phyloP scores from a whole-genome alignment of 2,113 vertebrate species.

The Calyptommatus sinebrachiatus region DNA sequence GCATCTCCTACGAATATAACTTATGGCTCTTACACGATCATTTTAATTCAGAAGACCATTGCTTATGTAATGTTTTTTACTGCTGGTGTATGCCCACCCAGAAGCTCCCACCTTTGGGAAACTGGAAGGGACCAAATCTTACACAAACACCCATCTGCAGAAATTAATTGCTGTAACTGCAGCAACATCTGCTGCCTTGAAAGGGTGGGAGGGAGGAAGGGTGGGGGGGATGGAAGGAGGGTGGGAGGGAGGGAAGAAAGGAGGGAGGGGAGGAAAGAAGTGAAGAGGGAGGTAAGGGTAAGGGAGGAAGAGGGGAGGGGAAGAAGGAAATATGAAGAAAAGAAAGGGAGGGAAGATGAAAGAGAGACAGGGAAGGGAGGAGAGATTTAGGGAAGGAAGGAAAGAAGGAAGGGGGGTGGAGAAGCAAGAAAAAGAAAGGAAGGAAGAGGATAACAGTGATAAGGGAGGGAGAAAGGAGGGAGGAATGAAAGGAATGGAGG shows the following conservation, averaged over 20 bases:
- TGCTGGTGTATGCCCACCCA: neutral
- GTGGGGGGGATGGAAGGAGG: neutral
- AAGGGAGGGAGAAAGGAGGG: too few species aligned
- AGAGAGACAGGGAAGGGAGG: too few species aligned
- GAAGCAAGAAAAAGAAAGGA: too few species aligned
- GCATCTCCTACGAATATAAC: slow-evolving; percentile 38
- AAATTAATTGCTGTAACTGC: slow-evolving; percentile 41
- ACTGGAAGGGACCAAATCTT: neutral
- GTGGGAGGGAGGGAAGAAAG: too few species aligned
- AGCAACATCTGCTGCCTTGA: slow-evolving; percentile 7
- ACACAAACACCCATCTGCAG: neutral
- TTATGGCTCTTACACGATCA: neutral
- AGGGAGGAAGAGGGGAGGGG: too few species aligned
- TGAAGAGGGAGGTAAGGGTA: neutral
- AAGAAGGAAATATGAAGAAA: too few species aligned
- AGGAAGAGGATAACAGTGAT: too few species aligned
- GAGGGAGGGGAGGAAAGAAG: neutral
- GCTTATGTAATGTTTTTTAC: neutral
- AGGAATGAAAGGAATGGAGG: too few species aligned
- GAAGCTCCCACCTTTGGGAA: neutral
- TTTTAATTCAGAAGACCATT: slow-evolving; percentile 18
- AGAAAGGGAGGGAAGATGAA: too few species aligned
- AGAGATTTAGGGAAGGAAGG: too few species aligned
- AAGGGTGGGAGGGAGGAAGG: too few species aligned
- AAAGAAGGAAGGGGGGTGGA: too few species aligned